Evolutionary conservation across 2,888 invertebrate species (phyloP), one percentile per base, ranked within the genome.

Genomic region (Troides aeacus): DNA sequence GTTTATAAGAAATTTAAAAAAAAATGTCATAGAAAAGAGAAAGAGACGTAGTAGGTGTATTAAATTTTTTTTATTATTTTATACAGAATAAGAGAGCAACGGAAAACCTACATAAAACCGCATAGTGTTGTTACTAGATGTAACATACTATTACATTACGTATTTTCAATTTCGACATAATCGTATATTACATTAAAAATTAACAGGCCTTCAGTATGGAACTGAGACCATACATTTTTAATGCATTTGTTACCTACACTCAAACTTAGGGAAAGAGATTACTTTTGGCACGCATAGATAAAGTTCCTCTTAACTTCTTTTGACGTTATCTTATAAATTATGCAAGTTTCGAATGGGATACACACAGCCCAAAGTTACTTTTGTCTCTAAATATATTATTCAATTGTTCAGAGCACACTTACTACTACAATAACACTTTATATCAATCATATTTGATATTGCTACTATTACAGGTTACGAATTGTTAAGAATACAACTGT

Each of bases 221-320:
- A 62, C 39, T 10, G 15, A 46, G 46, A 63, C 57, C 36, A 69
- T 70, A 62, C 66, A 66, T 70, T 53, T 65, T 70, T 70, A 70
- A 70, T 59, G 59, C 62, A 36, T 53, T 66, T 70, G 66, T 67
- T 70, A 53, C 67, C 61, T 42, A 70, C 64, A 61, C 18, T 67
- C 56, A 23, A 66, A 68, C 75, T 74, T 71, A 62, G 68, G 67
- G 72, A 72, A 72, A 74, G 75, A 77, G 78, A 77, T 78, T 75
- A 76, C 75, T 76, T 77, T 71, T 77, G 74, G 73, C 72, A 77
- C 74, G 78, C 23, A 23, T 24, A 78, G 77, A 73, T 76, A 76
- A 82, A 84, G 78, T 84, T 80, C 63, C 68, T 63, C 74, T 72
- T 80, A 85, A 84, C 82, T 86, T 77, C 72, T 77, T 78, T 78